phyloP scores from a whole-genome alignment of 92 coral and sea anemone species.

The Bergia sp. region DNA sequence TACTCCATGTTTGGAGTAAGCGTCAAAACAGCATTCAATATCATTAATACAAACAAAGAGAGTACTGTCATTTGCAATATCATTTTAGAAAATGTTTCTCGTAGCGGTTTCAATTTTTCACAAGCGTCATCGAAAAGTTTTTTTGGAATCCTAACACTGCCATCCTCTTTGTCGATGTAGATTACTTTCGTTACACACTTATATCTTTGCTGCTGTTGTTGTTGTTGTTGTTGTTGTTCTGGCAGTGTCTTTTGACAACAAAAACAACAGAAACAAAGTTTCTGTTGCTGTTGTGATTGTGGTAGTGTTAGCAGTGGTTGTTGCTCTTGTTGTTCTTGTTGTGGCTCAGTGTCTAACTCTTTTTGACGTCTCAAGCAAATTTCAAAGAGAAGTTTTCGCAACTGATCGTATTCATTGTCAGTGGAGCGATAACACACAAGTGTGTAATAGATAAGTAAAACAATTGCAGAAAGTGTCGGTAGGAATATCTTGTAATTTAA shows the following conservation, averaged over 20 bases:
- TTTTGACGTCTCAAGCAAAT: background rate
- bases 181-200: background rate
- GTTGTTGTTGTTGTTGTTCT: background rate
- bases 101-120: background rate
- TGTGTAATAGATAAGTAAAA: background rate
- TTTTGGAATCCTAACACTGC: background rate
- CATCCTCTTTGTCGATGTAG: background rate
- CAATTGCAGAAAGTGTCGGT: background rate
- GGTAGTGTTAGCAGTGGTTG: background rate
- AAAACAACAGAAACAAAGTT: no score
- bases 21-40: background rate
- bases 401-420: background rate
- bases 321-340: background rate
- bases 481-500: background rate
- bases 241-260: background rate
- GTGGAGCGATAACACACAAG: background rate
- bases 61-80: background rate
- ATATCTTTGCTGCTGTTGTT: background rate
- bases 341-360: background rate
- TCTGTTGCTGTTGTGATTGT: background rate
- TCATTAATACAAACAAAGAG: background rate
- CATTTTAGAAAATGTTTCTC: background rate
- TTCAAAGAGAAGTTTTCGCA: background rate
- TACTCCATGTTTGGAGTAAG: background rate
- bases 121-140: background rate